A percentile compares a stretch with the other conserved stretches of the same genome.
These are phyloP conservation scores for Panthera tigris DNA, from an alignment of 2,113 vertebrate species.

Conservation along the genomic window DNA sequence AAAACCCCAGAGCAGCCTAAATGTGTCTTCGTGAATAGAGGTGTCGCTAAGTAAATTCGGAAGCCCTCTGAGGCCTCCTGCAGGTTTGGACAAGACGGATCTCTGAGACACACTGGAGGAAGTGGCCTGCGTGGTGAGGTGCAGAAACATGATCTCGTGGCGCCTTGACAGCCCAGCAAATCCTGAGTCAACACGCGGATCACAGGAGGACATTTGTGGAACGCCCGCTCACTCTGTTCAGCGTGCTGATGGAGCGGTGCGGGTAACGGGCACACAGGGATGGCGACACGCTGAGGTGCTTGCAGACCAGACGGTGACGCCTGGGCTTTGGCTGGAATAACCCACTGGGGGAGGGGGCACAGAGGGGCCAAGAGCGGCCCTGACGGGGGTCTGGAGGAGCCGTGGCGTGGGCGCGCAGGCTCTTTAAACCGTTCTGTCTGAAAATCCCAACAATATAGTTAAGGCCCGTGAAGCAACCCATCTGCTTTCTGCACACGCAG, in stretches of 20 bases:
- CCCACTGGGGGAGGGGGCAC: background rate
- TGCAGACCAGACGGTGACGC: background rate
- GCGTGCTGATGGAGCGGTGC: background rate
- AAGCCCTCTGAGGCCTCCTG: background rate
- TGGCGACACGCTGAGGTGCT: background rate
- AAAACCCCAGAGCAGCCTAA: slow-evolving; percentile 56
- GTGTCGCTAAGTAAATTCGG: slow-evolving; percentile 47
- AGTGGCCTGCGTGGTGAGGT: background rate
- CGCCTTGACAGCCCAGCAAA: slow-evolving; percentile 51
- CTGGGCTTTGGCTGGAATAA: background rate
- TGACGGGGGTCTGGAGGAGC: background rate
- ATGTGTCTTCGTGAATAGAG: slow-evolving; percentile 55
- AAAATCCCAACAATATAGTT: background rate
- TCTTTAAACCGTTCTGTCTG: background rate
- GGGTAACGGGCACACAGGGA: background rate
- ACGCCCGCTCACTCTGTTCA: background rate
- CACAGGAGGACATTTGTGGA: background rate
- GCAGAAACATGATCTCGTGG: background rate
- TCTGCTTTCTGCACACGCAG: background rate
- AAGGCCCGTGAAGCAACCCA: background rate
- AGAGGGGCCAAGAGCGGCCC: background rate
- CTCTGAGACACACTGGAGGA: background rate
- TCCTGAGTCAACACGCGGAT: slow-evolving; percentile 14
- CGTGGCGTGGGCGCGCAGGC: fast-evolving
- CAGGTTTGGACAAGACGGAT: slow-evolving; percentile 59